Evolutionary conservation across 2,113 vertebrate genomes (phyloP), one percentile per base, ranked within the genome.

Genomic region (Rhodinocichla rosea): DNA sequence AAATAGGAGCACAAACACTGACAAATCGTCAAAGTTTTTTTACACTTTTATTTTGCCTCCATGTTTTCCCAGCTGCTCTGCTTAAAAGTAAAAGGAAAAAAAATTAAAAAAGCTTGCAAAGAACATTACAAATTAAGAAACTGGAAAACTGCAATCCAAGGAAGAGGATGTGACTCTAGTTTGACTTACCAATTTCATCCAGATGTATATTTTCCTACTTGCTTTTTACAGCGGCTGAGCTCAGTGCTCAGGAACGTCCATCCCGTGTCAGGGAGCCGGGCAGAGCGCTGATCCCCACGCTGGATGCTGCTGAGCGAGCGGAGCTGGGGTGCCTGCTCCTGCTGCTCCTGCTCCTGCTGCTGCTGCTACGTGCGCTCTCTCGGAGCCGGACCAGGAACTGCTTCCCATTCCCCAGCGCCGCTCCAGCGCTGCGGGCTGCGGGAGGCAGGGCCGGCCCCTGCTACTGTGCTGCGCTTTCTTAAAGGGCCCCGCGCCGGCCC

Each of bases 201-300:
- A 85, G 97, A 86, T 95, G 93, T 89, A 5, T 87, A 39, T 95
- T 97, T 88, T 89, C 94, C 90, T 82, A 64, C 55, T 96, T 71
- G 94, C 90, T 94, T 97, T 96, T 97, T 80, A 77, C 81, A 89
- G 93, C 80, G 78, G 92, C 95, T 95, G 96, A 97, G 94, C 96
- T 97, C 96, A 97, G 89, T 11, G 88, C 76, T 97, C 82, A 95
- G 95, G 96, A 94, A 97, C 76, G 78, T 94, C 87, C 96, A 84
- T 75, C 26, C 59, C 45, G 71, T 5, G 87, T 83, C 87, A 42
- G 85, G 70, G 69, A 88, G 92, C 60, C 96, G 47, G 74, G 69
- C 80, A 39, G 47, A 67, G 59, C 47, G 24, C 75, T 49, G 93
- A 30, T 55, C 90, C 87, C 80, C 65, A 20, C 76, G 77, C 87